Conservation (phyloP, 1,140 invertebrate genomes). For the Maconellicoccus hirsutus region DNA sequence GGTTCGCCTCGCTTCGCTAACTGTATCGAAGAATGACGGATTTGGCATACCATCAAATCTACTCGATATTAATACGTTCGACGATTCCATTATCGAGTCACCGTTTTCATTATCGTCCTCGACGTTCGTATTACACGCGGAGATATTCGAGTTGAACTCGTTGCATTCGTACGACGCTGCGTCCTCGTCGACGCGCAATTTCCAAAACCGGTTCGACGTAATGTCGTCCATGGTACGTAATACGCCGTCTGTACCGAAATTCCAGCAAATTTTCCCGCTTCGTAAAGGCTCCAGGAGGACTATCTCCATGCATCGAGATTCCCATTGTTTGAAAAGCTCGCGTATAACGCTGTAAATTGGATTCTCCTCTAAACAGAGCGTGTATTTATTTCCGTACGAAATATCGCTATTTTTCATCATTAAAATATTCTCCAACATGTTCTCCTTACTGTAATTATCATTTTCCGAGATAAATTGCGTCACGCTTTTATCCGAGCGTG, state of each 20-base stretch:
- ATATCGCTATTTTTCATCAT: background rate
- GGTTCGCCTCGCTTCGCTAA: background rate
- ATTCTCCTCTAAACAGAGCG: background rate
- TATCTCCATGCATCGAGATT: background rate
- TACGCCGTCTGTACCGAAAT: background rate
- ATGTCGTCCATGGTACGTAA: background rate
- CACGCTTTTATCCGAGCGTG: too few species aligned
- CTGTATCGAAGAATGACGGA: background rate
- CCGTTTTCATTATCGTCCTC: background rate
- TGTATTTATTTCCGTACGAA: background rate
- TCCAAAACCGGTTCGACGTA: background rate
- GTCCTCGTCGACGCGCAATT: background rate
- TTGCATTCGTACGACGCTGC: too few species aligned
- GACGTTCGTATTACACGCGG: background rate
- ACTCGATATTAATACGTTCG: background rate
- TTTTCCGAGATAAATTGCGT: background rate
- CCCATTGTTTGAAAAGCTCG: background rate
- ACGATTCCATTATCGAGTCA: background rate
- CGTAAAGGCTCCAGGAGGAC: background rate
- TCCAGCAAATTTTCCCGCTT: background rate
- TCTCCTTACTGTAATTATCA: background rate
- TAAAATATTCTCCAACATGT: background rate
- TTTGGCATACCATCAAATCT: conserved; percentile 4
- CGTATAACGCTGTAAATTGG: background rate
- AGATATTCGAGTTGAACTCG: too few species aligned